phyloP scores from a whole-genome alignment of 2,113 vertebrate genomes.

The Budorcas taxicolor region DNA sequence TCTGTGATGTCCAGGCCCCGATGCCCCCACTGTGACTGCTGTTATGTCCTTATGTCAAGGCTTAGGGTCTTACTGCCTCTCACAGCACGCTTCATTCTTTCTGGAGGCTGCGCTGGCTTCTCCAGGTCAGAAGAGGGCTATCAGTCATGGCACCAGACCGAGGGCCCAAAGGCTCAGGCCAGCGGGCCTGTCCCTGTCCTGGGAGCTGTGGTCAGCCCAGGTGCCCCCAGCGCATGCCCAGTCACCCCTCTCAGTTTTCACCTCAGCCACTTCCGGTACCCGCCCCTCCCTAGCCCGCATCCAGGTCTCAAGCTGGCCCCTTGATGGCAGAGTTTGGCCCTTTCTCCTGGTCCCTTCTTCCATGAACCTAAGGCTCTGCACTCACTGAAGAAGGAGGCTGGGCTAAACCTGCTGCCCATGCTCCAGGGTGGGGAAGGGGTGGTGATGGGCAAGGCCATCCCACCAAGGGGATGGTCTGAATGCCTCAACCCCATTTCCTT shows the following conservation, averaged over 20 bases:
- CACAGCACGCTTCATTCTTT: not conserved
- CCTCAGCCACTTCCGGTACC: too few relatives aligned
- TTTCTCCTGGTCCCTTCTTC: too few relatives aligned
- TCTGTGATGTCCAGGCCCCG: rapidly evolving
- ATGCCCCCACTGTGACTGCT: rapidly evolving
- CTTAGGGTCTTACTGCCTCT: too few relatives aligned
- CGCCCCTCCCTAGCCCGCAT: too few relatives aligned
- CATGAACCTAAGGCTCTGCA: not conserved
- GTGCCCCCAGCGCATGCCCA: too few relatives aligned
- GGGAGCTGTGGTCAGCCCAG: not conserved
- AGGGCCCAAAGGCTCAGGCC: not conserved
- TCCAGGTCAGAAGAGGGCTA: not conserved
- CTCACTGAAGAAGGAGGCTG: not conserved
- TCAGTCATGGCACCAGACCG: rapidly evolving
- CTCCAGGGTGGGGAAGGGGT: not conserved
- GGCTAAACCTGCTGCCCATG: not conserved
- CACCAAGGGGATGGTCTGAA: not conserved
- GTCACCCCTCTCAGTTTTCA: not conserved
- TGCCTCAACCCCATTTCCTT: not conserved
- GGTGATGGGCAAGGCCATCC: too few relatives aligned
- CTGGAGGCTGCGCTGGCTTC: not conserved
- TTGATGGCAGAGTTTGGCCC: not conserved
- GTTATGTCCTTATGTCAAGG: too few relatives aligned
- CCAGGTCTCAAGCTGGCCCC: not conserved
- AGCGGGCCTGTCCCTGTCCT: not conserved